phyloP scores from a whole-genome alignment of 2,888 invertebrate species.

The Lysandra bellargus region DNA sequence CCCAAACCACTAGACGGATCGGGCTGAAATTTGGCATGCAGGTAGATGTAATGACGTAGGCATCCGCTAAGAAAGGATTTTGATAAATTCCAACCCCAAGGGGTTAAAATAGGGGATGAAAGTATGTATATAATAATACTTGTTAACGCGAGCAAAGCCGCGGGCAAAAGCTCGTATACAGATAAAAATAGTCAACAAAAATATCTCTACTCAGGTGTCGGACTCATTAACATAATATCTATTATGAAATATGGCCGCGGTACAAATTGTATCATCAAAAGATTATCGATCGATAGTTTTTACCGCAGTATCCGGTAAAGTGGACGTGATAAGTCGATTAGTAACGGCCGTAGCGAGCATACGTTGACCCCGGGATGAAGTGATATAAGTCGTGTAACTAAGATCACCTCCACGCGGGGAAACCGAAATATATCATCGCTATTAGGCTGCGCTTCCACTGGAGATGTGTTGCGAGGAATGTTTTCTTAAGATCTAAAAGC shows the following conservation, averaged over 20 bases:
- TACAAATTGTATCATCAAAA: background rate
- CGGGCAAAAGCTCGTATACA: too few relatives aligned
- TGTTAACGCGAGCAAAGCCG: too few relatives aligned
- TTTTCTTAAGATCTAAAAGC: too few relatives aligned
- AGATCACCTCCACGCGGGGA: background rate
- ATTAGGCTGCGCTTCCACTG: background rate
- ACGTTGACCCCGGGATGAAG: background rate
- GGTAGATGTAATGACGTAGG: too few relatives aligned
- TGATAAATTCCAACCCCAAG: too few relatives aligned
- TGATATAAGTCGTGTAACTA: background rate
- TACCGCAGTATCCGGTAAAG: background rate
- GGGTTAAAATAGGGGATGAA: too few relatives aligned
- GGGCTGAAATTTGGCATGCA: too few relatives aligned
- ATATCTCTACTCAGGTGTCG: background rate
- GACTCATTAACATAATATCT: background rate
- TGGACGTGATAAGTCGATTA: background rate
- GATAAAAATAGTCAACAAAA: too few relatives aligned
- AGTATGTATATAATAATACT: too few relatives aligned
- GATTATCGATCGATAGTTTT: background rate
- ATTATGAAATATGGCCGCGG: background rate
- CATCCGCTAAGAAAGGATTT: too few relatives aligned
- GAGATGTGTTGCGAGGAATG: too few relatives aligned
- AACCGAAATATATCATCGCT: background rate
- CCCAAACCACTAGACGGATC: too few relatives aligned
- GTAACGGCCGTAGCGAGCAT: background rate